Evolutionary conservation across 2,888 invertebrate species (phyloP).

Genomic region (Parnassius glacialis): DNA sequence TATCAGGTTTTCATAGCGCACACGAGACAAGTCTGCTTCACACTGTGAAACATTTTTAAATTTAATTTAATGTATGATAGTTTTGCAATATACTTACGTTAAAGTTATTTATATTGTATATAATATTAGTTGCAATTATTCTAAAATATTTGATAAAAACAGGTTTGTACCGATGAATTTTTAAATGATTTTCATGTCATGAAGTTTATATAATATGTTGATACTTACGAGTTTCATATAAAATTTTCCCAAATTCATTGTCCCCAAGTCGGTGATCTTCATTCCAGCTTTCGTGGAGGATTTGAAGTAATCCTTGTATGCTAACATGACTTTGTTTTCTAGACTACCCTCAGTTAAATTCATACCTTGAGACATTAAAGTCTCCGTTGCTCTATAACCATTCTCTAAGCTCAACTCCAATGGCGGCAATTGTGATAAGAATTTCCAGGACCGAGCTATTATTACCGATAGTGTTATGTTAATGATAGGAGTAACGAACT

Average conservation of each 20-base stretch:
- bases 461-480: slow-evolving; percentile 68
- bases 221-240: slow-evolving; percentile 70
- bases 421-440: slow-evolving; percentile 80
- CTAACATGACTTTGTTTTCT: slow-evolving; percentile 50
- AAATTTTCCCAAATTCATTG: slow-evolving; percentile 55
- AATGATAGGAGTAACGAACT: slow-evolving; percentile 67
- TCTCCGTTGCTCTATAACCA: slow-evolving; percentile 59
- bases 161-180: too few relatives aligned
- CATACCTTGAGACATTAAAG: slow-evolving; percentile 50
- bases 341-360: slow-evolving; percentile 49
- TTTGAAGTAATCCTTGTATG: slow-evolving; percentile 64
- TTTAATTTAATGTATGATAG: too few relatives aligned
- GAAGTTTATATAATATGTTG: neutral
- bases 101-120: too few relatives aligned
- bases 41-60: slow-evolving; percentile 40
- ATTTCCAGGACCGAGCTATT: slow-evolving; percentile 71
- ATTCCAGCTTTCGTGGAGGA: slow-evolving; percentile 47
- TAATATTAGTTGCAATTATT: too few relatives aligned
- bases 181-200: too few relatives aligned
- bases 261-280: slow-evolving; percentile 57
- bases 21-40: slow-evolving; percentile 53
- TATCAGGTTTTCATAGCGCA: slow-evolving; percentile 77
- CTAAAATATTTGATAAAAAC: too few relatives aligned
- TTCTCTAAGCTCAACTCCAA: slow-evolving; percentile 76
- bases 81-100: too few relatives aligned